phyloP scores from a whole-genome alignment of 2,797 vertebrate species.

The Diplodus sargus region DNA sequence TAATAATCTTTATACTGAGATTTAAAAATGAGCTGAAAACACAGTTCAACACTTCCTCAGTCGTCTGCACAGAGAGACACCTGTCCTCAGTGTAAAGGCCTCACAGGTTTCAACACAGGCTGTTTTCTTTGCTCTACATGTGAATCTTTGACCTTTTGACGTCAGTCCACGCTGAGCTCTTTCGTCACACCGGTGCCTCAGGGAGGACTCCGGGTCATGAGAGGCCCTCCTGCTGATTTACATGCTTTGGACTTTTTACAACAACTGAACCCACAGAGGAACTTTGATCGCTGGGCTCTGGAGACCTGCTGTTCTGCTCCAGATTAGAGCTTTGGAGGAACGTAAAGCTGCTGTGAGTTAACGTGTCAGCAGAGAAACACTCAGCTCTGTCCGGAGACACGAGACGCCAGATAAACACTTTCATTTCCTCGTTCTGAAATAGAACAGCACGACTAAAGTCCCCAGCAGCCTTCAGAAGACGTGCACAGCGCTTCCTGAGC shows the following conservation, averaged over 20 bases:
- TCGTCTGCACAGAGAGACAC: not conserved
- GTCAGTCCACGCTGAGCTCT: not conserved
- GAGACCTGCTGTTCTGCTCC: not conserved
- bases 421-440: conserved; percentile 5
- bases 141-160: conserved; percentile 35
- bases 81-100: not conserved
- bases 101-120: not conserved
- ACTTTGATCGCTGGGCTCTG: conserved; percentile 9
- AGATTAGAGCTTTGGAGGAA: not conserved
- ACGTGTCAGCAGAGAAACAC: not conserved
- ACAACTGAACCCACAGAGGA: not conserved
- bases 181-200: not conserved
- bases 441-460: too few relatives aligned
- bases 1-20: not conserved
- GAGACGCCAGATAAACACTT: conserved; percentile 18
- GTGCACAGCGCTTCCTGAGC: not conserved
- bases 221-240: conserved; percentile 3
- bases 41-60: not conserved
- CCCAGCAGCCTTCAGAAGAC: not conserved
- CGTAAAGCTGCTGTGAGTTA: not conserved
- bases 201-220: conserved; percentile 2
- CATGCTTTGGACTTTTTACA: not conserved
- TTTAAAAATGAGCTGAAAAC: not conserved
- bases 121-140: conserved; percentile 8
- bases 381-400: not conserved